Conservation (phyloP, 2,888 invertebrate genomes). For the Oscheius onirici region DNA sequence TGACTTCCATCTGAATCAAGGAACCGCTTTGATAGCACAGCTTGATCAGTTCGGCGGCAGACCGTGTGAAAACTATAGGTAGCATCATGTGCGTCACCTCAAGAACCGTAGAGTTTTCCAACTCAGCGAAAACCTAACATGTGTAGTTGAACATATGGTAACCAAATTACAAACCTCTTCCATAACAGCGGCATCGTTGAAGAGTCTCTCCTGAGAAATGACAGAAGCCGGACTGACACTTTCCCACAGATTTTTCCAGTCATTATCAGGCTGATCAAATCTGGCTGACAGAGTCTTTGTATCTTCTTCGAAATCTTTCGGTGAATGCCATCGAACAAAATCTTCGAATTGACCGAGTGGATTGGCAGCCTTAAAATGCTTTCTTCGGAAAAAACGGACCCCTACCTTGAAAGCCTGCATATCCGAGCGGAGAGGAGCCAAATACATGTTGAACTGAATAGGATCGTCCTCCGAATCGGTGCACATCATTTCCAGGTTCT, state of each 20-base stretch:
- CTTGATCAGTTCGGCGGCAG: constrained; percentile 1
- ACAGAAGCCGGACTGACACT: constrained; percentile 89
- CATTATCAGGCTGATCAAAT: constrained; percentile 87
- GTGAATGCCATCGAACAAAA: constrained; percentile 98
- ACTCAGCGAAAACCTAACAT: constrained; percentile 5
- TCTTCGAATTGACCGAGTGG: constrained; percentile 89
- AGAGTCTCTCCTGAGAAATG: constrained; percentile 86
- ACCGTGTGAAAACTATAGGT: constrained; percentile 1
- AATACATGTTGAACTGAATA: constrained; percentile 70
- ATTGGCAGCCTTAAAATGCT: constrained; percentile 82
- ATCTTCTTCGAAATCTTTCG: constrained; percentile 87
- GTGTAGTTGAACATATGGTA: not conserved
- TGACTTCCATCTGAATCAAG: not conserved
- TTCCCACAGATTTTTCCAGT: constrained; percentile 92
- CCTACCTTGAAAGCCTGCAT: constrained; percentile 94
- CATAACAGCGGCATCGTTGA: constrained; percentile 94
- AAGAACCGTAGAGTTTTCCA: constrained; percentile 10
- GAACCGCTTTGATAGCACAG: not conserved
- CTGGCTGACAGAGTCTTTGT: constrained; percentile 58
- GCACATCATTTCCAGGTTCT: constrained; percentile 88
- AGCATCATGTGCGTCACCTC: not conserved
- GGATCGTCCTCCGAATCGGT: constrained; percentile 87
- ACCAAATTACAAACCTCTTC: constrained; percentile 79
- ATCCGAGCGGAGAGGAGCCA: constrained; percentile 89
- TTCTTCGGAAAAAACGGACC: not conserved